phyloP scores from a whole-genome alignment of 2,888 invertebrate genomes.

The Aleiodes alternator region DNA sequence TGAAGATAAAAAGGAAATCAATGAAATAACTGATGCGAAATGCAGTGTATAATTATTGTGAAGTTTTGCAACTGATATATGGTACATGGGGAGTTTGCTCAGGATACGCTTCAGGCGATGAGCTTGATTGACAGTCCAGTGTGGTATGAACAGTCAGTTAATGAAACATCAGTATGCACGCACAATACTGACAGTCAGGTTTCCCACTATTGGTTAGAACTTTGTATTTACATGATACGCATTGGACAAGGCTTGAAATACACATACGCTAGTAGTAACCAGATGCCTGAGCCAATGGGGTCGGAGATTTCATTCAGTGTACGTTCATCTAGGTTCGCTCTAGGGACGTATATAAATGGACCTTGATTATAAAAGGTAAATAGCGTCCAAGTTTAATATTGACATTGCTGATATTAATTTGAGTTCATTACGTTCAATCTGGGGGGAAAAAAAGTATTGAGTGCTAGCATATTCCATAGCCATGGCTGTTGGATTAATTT shows the following conservation, averaged over 20 bases:
- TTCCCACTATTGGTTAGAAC: constrained; percentile 65
- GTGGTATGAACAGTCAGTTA: constrained; percentile 70
- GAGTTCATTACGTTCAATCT: background rate
- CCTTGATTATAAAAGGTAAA: constrained; percentile 37
- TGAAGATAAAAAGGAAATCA: background rate
- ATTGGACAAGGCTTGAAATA: constrained; percentile 12
- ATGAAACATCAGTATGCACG: constrained; percentile 73
- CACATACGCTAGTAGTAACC: background rate
- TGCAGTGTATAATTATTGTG: constrained; percentile 1
- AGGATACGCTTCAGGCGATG: constrained; percentile 64
- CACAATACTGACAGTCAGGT: constrained; percentile 61
- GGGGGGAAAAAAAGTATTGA: too few species aligned
- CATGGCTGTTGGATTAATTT: too few species aligned
- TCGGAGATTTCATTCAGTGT: constrained; percentile 37
- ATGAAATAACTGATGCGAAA: background rate
- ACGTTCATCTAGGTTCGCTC: constrained; percentile 12
- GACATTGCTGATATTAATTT: constrained; percentile 15
- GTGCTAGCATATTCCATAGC: too few species aligned
- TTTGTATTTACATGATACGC: constrained; percentile 57
- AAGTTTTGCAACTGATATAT: constrained; percentile 53
- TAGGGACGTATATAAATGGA: constrained; percentile 30
- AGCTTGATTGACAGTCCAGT: constrained; percentile 71
- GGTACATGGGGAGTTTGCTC: constrained; percentile 53
- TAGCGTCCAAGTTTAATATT: constrained; percentile 14
- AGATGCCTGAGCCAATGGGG: constrained; percentile 9